A percentile compares a stretch with the other conserved stretches of the same genome.
These are phyloP conservation scores for Istiophorus platypterus DNA, from an alignment of 2,113 vertebrate species.

Conservation along the genomic window DNA sequence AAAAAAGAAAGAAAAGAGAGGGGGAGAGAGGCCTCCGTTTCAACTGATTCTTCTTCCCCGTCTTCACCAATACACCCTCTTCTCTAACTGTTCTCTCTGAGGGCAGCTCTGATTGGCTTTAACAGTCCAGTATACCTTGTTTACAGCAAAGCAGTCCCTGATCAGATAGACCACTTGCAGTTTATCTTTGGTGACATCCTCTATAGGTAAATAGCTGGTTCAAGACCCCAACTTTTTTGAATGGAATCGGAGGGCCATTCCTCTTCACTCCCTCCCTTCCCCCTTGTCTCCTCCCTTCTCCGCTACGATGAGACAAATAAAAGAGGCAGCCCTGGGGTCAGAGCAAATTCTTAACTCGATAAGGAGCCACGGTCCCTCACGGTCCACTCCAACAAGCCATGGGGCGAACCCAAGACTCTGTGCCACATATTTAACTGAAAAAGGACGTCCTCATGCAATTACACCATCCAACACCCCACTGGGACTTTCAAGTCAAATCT, in stretches of 20 bases:
- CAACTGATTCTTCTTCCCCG: slow-evolving; percentile 1
- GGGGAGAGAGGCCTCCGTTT: slow-evolving; percentile 21
- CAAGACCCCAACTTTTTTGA: slow-evolving; percentile 69
- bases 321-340: slow-evolving; percentile 72
- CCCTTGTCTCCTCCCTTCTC: slow-evolving; percentile 48
- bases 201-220: slow-evolving; percentile 83
- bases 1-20: slow-evolving; percentile 57
- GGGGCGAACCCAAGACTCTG: slow-evolving; percentile 59
- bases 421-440: slow-evolving; percentile 59
- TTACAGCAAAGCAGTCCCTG: slow-evolving; percentile 85
- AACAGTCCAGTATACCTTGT: slow-evolving; percentile 82
- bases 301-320: slow-evolving; percentile 80
- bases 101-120: slow-evolving; percentile 73
- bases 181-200: slow-evolving; percentile 84
- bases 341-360: slow-evolving; percentile 78
- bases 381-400: slow-evolving; percentile 62
- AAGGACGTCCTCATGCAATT: slow-evolving; percentile 13
- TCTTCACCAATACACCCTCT: slow-evolving; percentile 30
- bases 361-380: slow-evolving; percentile 63
- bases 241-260: slow-evolving; percentile 70
- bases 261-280: slow-evolving; percentile 40
- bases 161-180: slow-evolving; percentile 86
- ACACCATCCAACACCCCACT: slow-evolving; percentile 17
- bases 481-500: slow-evolving; percentile 38
- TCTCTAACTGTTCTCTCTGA: slow-evolving; percentile 36